Percentiles rank a stretch among this genome's conserved stretches.
These are phyloP conservation scores for Sebastes hopkinsi DNA, from an alignment of 2,797 vertebrate species.

Conservation along the genomic window DNA sequence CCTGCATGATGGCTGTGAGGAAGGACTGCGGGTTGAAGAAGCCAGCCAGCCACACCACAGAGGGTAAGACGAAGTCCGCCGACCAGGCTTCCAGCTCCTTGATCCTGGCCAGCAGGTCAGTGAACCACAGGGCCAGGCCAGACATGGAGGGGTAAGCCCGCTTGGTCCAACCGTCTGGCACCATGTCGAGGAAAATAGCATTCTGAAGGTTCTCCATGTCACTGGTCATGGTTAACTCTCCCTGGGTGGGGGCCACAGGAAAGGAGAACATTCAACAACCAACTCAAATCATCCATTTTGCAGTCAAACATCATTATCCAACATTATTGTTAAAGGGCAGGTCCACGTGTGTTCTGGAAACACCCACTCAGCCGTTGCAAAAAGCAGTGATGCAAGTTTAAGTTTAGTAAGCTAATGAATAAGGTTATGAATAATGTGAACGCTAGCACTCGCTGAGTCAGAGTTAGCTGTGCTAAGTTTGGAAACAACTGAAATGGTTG, in stretches of 20 bases:
- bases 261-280: neutral
- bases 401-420: too few species aligned
- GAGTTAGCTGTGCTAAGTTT: too few species aligned
- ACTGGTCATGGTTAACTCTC: conserved; percentile 92
- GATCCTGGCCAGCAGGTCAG: conserved; percentile 89
- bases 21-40: conserved; percentile 97
- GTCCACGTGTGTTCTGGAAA: too few species aligned
- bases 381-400: too few species aligned
- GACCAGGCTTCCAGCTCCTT: conserved; percentile 93
- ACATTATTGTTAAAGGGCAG: neutral
- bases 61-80: conserved; percentile 87
- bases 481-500: too few species aligned
- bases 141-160: conserved; percentile 91
- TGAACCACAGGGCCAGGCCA: conserved; percentile 89
- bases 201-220: conserved; percentile 94
- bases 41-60: conserved; percentile 90
- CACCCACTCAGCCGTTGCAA: too few species aligned
- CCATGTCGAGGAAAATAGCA: conserved; percentile 86
- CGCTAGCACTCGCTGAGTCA: too few species aligned
- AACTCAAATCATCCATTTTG: neutral
- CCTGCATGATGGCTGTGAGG: conserved; percentile 96
- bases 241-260: conserved; percentile 75
- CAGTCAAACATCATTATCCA: neutral
- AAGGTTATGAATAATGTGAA: too few species aligned
- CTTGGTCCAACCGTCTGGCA: conserved; percentile 90